Evolutionary conservation across 2,113 vertebrate species (phyloP).

Genomic region (Lontra canadensis): DNA sequence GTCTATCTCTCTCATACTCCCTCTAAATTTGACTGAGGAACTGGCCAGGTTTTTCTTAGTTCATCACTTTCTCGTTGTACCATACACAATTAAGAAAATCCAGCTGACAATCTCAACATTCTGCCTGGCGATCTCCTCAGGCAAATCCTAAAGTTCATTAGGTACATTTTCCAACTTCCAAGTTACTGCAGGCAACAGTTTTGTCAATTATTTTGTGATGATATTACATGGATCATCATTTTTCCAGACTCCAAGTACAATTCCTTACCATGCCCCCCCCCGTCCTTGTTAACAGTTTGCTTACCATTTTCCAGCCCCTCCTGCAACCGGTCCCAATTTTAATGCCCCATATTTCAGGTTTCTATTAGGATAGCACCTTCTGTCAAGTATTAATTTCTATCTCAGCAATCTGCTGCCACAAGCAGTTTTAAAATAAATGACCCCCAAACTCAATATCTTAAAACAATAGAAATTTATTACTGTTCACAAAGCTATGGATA

Average conservation of each 20-base stretch:
- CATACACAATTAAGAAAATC: slow-evolving; percentile 43
- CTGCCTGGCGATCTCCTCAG: slow-evolving; percentile 43
- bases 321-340: neutral
- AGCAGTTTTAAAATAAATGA: neutral
- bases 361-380: neutral
- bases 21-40: neutral
- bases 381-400: neutral
- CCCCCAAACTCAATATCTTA: neutral
- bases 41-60: neutral
- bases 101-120: slow-evolving; percentile 17
- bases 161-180: slow-evolving; percentile 16
- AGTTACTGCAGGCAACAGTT: slow-evolving; percentile 23
- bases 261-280: neutral
- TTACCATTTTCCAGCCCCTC: neutral
- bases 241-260: neutral
- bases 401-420: neutral
- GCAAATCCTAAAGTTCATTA: slow-evolving; percentile 56
- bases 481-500: neutral
- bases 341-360: neutral
- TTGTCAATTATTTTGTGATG: slow-evolving; percentile 41
- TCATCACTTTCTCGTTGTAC: slow-evolving; percentile 44
- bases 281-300: neutral
- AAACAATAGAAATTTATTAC: neutral
- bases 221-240: slow-evolving; percentile 16
- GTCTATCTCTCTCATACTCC: neutral